Conservation (phyloP, 2,797 vertebrate genomes). For the Microcaecilia unicolor region DNA sequence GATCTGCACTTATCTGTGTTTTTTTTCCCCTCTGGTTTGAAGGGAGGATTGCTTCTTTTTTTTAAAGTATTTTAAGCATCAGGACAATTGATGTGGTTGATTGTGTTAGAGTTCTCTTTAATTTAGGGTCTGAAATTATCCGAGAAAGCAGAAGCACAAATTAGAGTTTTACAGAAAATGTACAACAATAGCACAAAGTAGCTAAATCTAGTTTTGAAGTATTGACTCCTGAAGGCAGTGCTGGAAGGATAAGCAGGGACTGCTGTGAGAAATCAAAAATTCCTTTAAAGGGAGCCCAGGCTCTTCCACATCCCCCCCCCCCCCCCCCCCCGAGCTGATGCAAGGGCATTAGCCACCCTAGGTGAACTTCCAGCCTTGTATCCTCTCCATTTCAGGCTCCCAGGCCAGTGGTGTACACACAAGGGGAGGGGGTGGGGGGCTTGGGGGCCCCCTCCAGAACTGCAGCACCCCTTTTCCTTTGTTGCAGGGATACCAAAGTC, state of each 20-base stretch:
- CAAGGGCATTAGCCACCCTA: no score
- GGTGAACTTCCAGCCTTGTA: no score
- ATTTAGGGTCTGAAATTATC: slow-evolving; percentile 44
- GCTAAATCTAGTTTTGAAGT: slow-evolving; percentile 27
- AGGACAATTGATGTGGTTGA: slow-evolving; percentile 48
- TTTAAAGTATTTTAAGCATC: slow-evolving; percentile 42
- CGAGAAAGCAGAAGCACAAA: slow-evolving; percentile 25
- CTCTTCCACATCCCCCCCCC: no score
- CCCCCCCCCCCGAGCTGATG: no score
- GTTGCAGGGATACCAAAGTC: no score
- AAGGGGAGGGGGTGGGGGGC: no score
- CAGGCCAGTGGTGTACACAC: no score
- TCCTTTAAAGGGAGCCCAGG: no score
- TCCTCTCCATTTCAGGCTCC: no score
- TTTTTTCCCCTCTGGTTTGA: slow-evolving; percentile 9
- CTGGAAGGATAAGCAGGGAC: slow-evolving; percentile 15
- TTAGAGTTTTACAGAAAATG: slow-evolving; percentile 44
- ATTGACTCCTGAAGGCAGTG: background rate
- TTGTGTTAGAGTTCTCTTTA: slow-evolving; percentile 47
- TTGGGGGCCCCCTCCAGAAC: no score
- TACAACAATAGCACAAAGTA: slow-evolving; percentile 1
- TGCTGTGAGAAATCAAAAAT: no score
- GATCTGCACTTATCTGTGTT: background rate
- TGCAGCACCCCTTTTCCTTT: no score
- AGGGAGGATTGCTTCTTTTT: slow-evolving; percentile 15